A percentile compares a stretch with the other conserved stretches of the same genome.
These are phyloP conservation scores for Lasioglossum pauxillum DNA, from an alignment of 2,888 invertebrate genomes.

Conservation along the genomic window DNA sequence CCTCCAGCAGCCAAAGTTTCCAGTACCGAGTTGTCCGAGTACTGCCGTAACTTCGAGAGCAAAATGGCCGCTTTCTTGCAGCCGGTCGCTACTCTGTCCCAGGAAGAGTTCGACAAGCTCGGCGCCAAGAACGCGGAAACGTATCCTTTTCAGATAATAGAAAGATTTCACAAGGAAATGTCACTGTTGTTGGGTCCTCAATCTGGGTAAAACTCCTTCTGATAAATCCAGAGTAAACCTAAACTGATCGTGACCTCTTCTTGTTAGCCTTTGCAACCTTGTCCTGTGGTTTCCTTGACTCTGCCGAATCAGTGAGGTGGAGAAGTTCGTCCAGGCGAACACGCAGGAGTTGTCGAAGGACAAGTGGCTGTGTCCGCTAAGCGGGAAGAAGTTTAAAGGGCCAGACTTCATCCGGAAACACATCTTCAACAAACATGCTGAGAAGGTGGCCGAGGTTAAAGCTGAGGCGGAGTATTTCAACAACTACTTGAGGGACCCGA, in stretches of 20 bases:
- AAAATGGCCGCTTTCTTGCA: conserved; percentile 96
- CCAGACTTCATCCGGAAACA: conserved; percentile 99
- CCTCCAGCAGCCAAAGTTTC: conserved; percentile 93
- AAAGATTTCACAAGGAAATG: not conserved
- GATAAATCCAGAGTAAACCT: too few relatives aligned
- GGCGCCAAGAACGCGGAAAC: conserved; percentile 91
- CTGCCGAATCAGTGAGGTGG: conserved; percentile 88
- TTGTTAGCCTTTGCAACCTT: not conserved
- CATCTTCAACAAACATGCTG: conserved; percentile 98
- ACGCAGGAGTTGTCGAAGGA: conserved; percentile 98
- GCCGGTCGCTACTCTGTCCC: conserved; percentile 89
- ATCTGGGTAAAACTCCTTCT: not conserved
- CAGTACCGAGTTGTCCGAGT: conserved; percentile 90
- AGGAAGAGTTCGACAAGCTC: conserved; percentile 92
- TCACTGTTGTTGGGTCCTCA: not conserved
- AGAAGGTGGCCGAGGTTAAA: conserved; percentile 98
- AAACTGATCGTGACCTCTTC: not conserved
- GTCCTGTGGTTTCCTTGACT: conserved; percentile 58
- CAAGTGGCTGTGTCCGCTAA: conserved; percentile 99
- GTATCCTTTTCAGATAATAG: conserved; percentile 80
- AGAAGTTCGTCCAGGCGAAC: conserved; percentile 97
- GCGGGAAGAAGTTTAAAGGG: conserved; percentile 99
- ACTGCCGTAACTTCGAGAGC: conserved; percentile 92
- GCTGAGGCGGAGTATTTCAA: conserved; percentile 99
- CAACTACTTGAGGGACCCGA: conserved; percentile 97